Base-by-base conservation (phyloP, 2,113 vertebrate genomes). In the Verasper variegatus region DNA sequence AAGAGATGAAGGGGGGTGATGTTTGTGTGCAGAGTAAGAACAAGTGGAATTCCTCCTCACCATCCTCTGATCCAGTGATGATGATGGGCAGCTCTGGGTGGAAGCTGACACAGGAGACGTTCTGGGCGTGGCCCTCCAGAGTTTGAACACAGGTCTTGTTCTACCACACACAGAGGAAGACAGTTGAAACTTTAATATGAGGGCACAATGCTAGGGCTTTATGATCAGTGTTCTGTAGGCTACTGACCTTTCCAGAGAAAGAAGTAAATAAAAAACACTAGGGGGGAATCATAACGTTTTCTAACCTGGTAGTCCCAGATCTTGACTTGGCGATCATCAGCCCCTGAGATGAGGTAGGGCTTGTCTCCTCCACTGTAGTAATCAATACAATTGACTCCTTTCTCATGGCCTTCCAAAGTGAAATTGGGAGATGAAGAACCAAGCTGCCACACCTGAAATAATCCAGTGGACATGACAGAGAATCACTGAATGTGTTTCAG, bases 301-400 rank as follows among this genome's bases (percentile, higher is more conserved):
- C 69, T 78, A 75, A 99, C 98, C 97, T 99, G 98, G 78, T 99
- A 99, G 89, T 99, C 98, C 98, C 98, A 99, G 92, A 99, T 99
- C 90, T 99, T 99, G 76, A 99, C 98, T 69, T 99, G 95, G 20
- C 97, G 95, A 77, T 99, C 98, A 84, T 99, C 98, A 68, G 98
- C 98, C 37, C 98, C 98, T 24, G 98, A 99, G 78, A 99, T 99
- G 66, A 99, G 96, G 80, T 99, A 99, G 0, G 98, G 98, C 65
- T 99, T 99, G 93, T 99, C 98, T 20, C 98, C 98, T 70, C 98
- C 98, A 31, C 98, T 99, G 93, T 99, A 99, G 71, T 99, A 99
- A 88, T 99, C 98, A 27, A 99, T 98, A 87, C 98, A 99, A 89
- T 99, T 99, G 23, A 99, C 98, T 0, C 98, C 98, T 83, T 99